These are phyloP conservation scores for Neogale vison DNA, from an alignment of 2,113 vertebrate species.

Conservation along the genomic window DNA sequence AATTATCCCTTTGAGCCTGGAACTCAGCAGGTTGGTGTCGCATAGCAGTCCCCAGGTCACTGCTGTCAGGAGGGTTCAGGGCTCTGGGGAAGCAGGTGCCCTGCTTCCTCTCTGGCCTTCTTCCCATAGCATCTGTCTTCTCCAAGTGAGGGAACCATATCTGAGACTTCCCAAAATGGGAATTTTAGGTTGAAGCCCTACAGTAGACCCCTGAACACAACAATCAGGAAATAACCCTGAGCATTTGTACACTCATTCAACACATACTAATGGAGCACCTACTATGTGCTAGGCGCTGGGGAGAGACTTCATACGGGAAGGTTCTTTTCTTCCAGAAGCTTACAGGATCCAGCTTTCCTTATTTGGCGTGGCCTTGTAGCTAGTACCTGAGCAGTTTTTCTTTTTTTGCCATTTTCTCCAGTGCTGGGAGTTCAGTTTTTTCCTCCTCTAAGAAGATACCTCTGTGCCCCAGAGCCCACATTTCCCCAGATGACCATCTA, in stretches of 20 bases:
- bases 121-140: not conserved
- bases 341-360: conserved; percentile 24
- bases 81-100: conserved; percentile 30
- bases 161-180: not conserved
- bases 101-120: not conserved
- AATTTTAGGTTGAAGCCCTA: conserved; percentile 16
- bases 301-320: not conserved
- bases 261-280: not conserved
- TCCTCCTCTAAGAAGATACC: conserved; percentile 58
- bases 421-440: conserved; percentile 5
- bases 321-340: not conserved
- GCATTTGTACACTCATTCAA: not conserved
- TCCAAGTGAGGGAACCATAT: not conserved
- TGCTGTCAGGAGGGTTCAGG: not conserved
- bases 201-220: not conserved
- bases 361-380: conserved; percentile 40
- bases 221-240: conserved; percentile 1
- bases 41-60: not conserved
- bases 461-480: conserved; percentile 25
- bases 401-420: conserved; percentile 11
- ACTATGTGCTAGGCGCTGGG: not conserved
- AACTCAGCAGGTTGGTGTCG: not conserved
- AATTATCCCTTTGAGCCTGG: not conserved
- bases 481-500: conserved; percentile 9
- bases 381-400: conserved; percentile 13